Evolutionary conservation across 2,888 invertebrate genomes (phyloP).

Genomic region (Athalia circularis): DNA sequence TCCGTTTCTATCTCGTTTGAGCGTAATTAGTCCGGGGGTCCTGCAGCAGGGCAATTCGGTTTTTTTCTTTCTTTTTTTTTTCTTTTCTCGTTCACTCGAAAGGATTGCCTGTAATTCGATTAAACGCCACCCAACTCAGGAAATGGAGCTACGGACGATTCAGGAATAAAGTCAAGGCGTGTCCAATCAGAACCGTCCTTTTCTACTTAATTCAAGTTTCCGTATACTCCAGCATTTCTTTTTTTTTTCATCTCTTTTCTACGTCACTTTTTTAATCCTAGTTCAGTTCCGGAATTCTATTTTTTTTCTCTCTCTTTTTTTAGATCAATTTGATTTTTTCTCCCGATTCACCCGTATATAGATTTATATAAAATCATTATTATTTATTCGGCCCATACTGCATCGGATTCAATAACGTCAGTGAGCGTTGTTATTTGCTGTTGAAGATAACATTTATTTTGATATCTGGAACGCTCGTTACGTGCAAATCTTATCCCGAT

Average conservation of each 20-base stretch:
- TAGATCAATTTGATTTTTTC: too few relatives aligned
- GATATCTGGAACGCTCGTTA: too few relatives aligned
- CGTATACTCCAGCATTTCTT: not conserved
- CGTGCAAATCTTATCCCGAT: too few relatives aligned
- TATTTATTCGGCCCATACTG: too few relatives aligned
- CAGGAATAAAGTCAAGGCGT: constrained; percentile 33
- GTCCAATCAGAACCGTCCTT: constrained; percentile 5
- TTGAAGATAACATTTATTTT: too few relatives aligned
- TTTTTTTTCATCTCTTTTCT: constrained; percentile 9
- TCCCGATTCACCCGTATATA: too few relatives aligned
- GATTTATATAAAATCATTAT: too few relatives aligned
- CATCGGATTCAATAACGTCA: too few relatives aligned
- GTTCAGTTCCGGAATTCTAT: too few relatives aligned
- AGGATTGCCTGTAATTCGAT: constrained; percentile 46
- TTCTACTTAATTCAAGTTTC: constrained; percentile 13
- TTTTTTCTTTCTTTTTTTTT: not conserved
- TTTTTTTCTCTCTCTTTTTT: too few relatives aligned
- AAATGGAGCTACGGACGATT: constrained; percentile 39
- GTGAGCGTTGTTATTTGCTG: too few relatives aligned
- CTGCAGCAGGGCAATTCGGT: not conserved
- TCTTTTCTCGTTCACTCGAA: constrained; percentile 27
- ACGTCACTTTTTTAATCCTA: not conserved
- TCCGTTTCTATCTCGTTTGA: constrained; percentile 46
- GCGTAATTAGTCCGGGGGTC: constrained; percentile 39
- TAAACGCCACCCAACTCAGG: constrained; percentile 43